Conservation (phyloP, 2,797 vertebrate species). For the Melanotaenia maccullochi region DNA sequence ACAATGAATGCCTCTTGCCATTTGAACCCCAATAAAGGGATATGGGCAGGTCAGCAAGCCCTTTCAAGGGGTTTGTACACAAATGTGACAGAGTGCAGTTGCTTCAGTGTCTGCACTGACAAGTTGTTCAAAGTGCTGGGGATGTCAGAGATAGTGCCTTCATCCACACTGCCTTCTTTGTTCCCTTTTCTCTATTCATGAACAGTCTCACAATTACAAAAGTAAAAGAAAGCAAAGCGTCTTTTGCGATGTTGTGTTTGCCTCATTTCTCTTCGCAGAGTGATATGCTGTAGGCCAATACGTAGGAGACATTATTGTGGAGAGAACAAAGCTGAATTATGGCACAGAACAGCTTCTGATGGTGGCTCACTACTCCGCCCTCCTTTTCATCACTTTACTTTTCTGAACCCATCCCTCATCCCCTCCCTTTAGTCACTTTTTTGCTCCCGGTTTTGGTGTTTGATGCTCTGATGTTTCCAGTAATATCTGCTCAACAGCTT, state of each 20-base stretch:
- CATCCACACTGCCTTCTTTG: constrained; percentile 90
- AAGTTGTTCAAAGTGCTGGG: constrained; percentile 97
- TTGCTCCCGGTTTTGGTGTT: constrained; percentile 41
- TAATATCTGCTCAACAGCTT: constrained; percentile 19
- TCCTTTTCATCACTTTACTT: constrained; percentile 64
- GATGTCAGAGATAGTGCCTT: constrained; percentile 92
- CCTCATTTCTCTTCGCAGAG: constrained; percentile 69
- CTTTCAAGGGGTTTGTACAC: constrained; percentile 99
- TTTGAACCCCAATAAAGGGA: constrained; percentile 98
- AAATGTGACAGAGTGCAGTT: constrained; percentile 96
- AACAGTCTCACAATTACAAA: constrained; percentile 90
- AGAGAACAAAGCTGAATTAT: constrained; percentile 67
- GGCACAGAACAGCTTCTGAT: constrained; percentile 67
- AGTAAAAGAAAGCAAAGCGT: constrained; percentile 89
- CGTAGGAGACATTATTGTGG: constrained; percentile 69
- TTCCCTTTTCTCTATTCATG: constrained; percentile 86
- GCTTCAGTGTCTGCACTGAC: constrained; percentile 94
- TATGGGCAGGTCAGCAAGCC: constrained; percentile 98
- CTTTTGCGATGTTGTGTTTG: constrained; percentile 81
- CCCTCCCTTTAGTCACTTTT: constrained; percentile 46
- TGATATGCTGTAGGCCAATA: constrained; percentile 52
- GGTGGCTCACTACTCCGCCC: constrained; percentile 61
- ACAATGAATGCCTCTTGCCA: constrained; percentile 96
- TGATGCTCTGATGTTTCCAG: constrained; percentile 40
- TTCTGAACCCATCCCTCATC: constrained; percentile 55